Conservation (phyloP, 35 echinoderm and acorn worm species). For the Heliocidaris tuberculata region DNA sequence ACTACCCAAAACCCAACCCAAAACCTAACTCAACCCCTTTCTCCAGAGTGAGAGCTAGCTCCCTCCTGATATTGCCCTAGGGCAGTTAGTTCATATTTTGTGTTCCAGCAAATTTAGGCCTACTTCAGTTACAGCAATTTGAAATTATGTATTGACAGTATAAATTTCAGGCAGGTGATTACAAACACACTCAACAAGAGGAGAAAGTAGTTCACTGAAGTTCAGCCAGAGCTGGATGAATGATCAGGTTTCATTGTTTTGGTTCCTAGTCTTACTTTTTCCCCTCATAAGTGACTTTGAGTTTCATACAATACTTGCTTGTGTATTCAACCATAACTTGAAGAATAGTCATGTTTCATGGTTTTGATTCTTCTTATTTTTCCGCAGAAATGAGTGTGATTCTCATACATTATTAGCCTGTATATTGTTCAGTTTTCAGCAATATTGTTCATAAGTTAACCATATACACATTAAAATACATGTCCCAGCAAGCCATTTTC, state of each 20-base stretch:
- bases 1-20: not conserved
- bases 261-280: not conserved
- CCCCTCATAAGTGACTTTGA: not conserved
- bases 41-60: not conserved
- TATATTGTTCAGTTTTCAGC: not conserved
- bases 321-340: no score
- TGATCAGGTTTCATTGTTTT: not conserved
- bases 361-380: not conserved
- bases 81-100: slow-evolving; percentile 32
- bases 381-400: not conserved
- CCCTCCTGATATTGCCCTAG: not conserved
- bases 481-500: not conserved
- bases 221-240: not conserved
- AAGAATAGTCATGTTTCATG: no score
- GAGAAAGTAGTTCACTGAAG: not conserved
- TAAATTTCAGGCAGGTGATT: not conserved
- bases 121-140: slow-evolving; percentile 8
- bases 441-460: no score
- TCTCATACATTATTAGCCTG: no score
- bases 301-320: no score
- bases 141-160: slow-evolving; percentile 28
- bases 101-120: slow-evolving; percentile 30
- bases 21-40: not conserved
- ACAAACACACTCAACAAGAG: not conserved
- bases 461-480: no score